phyloP scores from a whole-genome alignment of 2,888 invertebrate genomes.

The Calameuta idolon region DNA sequence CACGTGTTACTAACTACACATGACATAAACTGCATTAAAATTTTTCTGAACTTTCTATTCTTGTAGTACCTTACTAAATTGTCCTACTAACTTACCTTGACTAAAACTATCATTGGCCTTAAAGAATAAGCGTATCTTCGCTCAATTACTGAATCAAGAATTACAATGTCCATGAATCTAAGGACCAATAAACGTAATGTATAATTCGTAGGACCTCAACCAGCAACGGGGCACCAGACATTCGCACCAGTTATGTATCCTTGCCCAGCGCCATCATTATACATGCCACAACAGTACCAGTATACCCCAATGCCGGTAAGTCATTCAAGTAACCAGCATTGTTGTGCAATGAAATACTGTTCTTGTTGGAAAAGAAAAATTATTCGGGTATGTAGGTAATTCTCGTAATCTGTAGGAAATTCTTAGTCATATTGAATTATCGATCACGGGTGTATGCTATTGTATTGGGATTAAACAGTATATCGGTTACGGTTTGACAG shows the following conservation, averaged over 20 bases:
- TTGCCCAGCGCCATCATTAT: constrained; percentile 64
- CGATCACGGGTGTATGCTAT: background rate
- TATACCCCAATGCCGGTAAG: constrained; percentile 66
- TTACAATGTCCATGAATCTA: background rate
- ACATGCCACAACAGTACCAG: constrained; percentile 66
- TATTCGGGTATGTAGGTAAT: background rate
- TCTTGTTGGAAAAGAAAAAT: background rate
- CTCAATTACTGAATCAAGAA: background rate
- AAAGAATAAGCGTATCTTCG: background rate
- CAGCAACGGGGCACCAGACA: constrained; percentile 63
- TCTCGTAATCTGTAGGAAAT: background rate
- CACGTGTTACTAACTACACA: background rate
- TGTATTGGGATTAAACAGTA: constrained; percentile 22
- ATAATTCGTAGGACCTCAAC: constrained; percentile 55
- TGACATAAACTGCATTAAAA: background rate
- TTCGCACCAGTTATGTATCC: constrained; percentile 65
- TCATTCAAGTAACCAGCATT: constrained; percentile 21
- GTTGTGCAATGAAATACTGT: background rate
- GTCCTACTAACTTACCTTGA: background rate
- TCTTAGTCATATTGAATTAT: constrained; percentile 5
- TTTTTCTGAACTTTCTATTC: background rate
- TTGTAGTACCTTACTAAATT: background rate
- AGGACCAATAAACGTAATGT: background rate
- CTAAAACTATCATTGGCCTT: background rate
- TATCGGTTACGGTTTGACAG: constrained; percentile 66